Percentiles rank a stretch among this genome's conserved stretches.
These are phyloP conservation scores for Rhopilema esculentum DNA, from an alignment of 30 jellyfish, hydroid and myxozoan species.

Conservation along the genomic window DNA sequence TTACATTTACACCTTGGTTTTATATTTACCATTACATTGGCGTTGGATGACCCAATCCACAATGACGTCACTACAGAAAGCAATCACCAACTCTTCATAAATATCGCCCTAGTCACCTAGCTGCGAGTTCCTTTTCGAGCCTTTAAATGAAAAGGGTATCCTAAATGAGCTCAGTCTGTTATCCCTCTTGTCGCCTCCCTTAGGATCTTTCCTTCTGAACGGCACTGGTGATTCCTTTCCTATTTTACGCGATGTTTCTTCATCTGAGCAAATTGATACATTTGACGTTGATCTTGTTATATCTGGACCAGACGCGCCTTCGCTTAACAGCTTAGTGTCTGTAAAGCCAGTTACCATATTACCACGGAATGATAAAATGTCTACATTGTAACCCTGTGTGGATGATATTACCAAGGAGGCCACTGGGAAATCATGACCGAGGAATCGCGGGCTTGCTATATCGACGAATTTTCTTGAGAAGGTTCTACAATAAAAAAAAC, in stretches of 20 bases:
- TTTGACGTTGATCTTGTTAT: constrained; percentile 77
- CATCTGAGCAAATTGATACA: constrained; percentile 95
- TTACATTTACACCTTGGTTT: background rate
- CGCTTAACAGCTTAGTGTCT: constrained; percentile 52
- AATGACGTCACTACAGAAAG: background rate
- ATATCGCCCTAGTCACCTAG: constrained; percentile 47
- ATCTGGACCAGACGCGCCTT: constrained; percentile 66
- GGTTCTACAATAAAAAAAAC: constrained; percentile 57
- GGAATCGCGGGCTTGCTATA: constrained; percentile 88
- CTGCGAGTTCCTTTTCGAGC: constrained; percentile 84
- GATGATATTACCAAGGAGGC: constrained; percentile 82
- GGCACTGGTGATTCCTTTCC: constrained; percentile 78
- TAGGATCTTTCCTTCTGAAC: constrained; percentile 59
- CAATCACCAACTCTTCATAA: background rate
- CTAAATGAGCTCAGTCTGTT: constrained; percentile 82
- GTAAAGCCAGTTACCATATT: constrained; percentile 73
- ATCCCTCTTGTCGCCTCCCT: constrained; percentile 72
- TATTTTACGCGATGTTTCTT: constrained; percentile 91
- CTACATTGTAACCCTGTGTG: constrained; percentile 75
- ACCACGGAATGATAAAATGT: constrained; percentile 83
- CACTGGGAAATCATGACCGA: constrained; percentile 79
- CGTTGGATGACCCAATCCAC: background rate
- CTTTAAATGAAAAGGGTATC: constrained; percentile 86
- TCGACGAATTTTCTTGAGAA: constrained; percentile 80
- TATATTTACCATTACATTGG: background rate